Conservation (phyloP, 2,888 invertebrate genomes). For the Notodonta ziczac region DNA sequence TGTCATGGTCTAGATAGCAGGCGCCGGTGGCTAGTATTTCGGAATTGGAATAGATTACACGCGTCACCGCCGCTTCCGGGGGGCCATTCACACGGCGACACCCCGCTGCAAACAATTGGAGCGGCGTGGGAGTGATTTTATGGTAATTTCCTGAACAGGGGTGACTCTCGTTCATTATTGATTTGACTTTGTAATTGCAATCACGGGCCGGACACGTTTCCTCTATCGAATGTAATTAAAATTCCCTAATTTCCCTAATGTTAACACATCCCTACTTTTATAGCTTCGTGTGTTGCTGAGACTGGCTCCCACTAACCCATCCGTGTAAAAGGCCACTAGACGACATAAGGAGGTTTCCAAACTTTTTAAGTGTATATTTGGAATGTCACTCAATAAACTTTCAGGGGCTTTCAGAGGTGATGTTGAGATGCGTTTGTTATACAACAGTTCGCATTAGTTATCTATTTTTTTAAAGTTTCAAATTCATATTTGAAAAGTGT, state of each 20-base stretch:
- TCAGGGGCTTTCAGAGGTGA: no score
- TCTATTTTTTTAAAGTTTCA: no score
- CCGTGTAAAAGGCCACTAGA: no score
- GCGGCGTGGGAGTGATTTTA: slow-evolving; percentile 78
- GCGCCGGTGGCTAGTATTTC: slow-evolving; percentile 38
- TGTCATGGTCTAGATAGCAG: neutral
- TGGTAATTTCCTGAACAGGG: slow-evolving; percentile 67
- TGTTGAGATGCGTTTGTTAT: no score
- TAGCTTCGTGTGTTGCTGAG: no score
- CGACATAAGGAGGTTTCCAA: no score
- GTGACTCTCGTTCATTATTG: slow-evolving; percentile 60
- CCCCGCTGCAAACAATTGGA: slow-evolving; percentile 58
- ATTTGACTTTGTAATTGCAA: slow-evolving; percentile 61
- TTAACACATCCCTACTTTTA: no score
- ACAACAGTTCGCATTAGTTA: no score
- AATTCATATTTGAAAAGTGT: no score
- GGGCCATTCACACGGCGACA: slow-evolving; percentile 47
- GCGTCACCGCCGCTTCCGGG: slow-evolving; percentile 68
- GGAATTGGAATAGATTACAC: slow-evolving; percentile 76
- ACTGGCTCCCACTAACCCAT: no score
- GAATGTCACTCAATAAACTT: no score
- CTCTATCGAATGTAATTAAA: slow-evolving; percentile 40
- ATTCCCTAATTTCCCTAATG: slow-evolving; percentile 15
- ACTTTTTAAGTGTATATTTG: no score
- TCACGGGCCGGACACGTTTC: slow-evolving; percentile 48